Conservation (phyloP, 1,140 invertebrate species). For the Drosophila prosaltans region DNA sequence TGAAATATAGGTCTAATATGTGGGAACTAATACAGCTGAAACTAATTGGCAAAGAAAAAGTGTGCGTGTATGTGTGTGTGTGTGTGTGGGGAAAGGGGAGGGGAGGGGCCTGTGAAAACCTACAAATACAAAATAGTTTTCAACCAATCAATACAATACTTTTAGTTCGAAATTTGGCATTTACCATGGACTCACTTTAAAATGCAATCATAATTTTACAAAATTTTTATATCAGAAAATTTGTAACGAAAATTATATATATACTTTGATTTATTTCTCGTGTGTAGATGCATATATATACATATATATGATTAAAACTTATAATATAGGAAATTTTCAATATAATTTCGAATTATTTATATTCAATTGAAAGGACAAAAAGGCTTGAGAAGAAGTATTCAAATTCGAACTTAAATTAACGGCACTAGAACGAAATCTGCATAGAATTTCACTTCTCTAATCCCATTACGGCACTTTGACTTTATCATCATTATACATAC, state of each 20-base stretch:
- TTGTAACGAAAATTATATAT: background rate
- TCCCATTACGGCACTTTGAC: no score
- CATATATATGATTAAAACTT: background rate
- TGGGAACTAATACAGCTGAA: slow-evolving; percentile 1
- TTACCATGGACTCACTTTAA: background rate
- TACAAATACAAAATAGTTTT: slow-evolving; percentile 2
- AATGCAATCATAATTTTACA: background rate
- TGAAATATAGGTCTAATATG: no score
- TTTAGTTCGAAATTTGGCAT: background rate
- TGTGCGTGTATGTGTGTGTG: no score
- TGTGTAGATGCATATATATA: background rate
- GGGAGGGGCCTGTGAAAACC: slow-evolving; percentile 8
- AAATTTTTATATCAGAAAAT: background rate
- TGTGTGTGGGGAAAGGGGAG: background rate
- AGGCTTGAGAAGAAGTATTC: no score
- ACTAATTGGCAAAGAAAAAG: slow-evolving; percentile 2
- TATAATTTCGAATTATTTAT: no score
- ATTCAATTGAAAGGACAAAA: no score
- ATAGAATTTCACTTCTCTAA: no score
- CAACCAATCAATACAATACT: background rate
- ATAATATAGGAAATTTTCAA: no score
- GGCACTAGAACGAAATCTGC: no score
- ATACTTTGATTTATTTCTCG: background rate
- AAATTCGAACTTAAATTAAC: no score
- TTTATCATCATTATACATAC: no score